Evolutionary conservation across 37 sponge, comb jelly and placozoan genomes (phyloP), one percentile per base, ranked within the genome.

Genomic region (Ephydatia muelleri): DNA sequence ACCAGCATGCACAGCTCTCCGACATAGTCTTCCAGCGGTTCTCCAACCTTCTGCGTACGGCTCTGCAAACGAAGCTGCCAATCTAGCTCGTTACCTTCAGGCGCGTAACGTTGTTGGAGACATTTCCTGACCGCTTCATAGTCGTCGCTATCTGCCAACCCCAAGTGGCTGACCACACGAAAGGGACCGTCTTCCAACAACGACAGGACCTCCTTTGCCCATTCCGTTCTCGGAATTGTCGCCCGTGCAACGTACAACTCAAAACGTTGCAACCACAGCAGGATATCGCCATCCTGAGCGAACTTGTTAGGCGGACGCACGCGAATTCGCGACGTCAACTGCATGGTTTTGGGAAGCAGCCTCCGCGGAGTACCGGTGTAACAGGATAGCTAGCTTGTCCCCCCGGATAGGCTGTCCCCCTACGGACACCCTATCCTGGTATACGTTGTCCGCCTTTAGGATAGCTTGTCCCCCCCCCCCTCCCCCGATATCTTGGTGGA

Each of bases 41-140:
- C n/a, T n/a, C n/a, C n/a, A n/a, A n/a, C n/a, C n/a, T n/a, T n/a
- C n/a, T n/a, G n/a, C n/a, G n/a, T n/a, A n/a, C n/a, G n/a, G n/a
- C n/a, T n/a, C n/a, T n/a, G n/a, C n/a, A n/a, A n/a, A n/a, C n/a
- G n/a, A n/a, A n/a, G n/a, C n/a, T n/a, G n/a, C n/a, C n/a, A n/a
- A n/a, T n/a, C n/a, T n/a, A 74, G 75, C 31, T 35, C 75, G 75
- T 34, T 29, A 5, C 75, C 75, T 13, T 74, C 31, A 5, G 75
- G 75, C 75, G 75, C 75, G 33, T 35, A 74, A 5, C 33, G 75
- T 72, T 72, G 16, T 72, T 72, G 73, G 12, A 74, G 36, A 23
- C 31, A 23, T 33, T 74, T 32, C 75, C 13, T 74, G 35, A 74
- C 43, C 43, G 43, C 43, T 9, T 43, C 37, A 6, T 32, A 36